These are phyloP conservation scores for Sylvilagus floridanus DNA, from an alignment of 2,797 vertebrate species.

Conservation along the genomic window DNA sequence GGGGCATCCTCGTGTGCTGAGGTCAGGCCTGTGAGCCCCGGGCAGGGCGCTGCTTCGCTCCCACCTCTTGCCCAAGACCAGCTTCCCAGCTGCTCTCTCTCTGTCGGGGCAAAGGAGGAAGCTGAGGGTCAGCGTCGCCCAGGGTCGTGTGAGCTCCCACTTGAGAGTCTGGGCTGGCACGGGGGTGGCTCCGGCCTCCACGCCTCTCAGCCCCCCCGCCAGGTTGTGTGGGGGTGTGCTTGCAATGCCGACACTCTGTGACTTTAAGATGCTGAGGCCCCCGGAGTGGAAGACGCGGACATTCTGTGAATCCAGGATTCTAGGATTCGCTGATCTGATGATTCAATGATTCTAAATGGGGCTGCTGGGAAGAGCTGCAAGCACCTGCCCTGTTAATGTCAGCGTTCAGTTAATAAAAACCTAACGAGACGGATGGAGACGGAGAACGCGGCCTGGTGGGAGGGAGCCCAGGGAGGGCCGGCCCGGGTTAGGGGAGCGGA, in stretches of 20 bases:
- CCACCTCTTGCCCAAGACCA: neutral
- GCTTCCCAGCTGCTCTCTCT: slow-evolving; percentile 49
- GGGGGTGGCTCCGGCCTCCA: neutral
- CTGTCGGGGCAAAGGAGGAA: neutral
- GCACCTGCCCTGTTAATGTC: slow-evolving; percentile 81
- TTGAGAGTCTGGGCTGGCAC: neutral
- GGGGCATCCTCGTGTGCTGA: neutral
- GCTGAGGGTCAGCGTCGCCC: neutral
- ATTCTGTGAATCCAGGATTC: slow-evolving; percentile 77
- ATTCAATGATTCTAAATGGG: slow-evolving; percentile 84
- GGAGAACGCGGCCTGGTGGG: slow-evolving; percentile 35
- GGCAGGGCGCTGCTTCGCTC: neutral
- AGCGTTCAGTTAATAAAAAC: slow-evolving; percentile 81
- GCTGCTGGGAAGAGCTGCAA: slow-evolving; percentile 81
- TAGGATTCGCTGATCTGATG: slow-evolving; percentile 79
- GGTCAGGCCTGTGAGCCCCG: neutral
- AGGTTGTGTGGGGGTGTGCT: neutral
- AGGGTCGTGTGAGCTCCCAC: neutral
- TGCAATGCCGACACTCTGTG: slow-evolving; percentile 66
- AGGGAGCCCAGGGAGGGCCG: neutral
- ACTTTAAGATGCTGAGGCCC: slow-evolving; percentile 70
- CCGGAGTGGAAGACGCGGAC: slow-evolving; percentile 60
- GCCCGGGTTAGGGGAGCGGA: neutral
- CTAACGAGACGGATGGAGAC: slow-evolving; percentile 75
- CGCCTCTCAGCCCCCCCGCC: neutral